phyloP scores from a whole-genome alignment of 2,113 vertebrate genomes.

The Nothocercus nigrocapillus region DNA sequence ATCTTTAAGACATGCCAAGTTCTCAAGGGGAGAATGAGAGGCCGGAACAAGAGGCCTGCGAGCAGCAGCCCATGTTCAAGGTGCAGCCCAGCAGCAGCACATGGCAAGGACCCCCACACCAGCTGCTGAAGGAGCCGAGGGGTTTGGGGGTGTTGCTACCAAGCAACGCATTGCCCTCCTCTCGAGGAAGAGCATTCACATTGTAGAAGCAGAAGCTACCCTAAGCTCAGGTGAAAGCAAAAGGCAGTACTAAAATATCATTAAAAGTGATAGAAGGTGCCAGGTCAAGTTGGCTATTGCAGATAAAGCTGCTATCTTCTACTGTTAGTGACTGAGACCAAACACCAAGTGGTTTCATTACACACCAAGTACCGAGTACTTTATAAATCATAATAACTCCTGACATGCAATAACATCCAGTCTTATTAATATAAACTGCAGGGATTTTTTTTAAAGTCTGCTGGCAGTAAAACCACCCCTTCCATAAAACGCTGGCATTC shows the following conservation, averaged over 20 bases:
- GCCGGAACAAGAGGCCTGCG: neutral
- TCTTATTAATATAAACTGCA: slow-evolving; percentile 77
- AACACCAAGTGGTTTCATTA: slow-evolving; percentile 74
- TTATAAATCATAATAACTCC: slow-evolving; percentile 78
- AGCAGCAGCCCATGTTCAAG: neutral
- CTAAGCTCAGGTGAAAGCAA: neutral
- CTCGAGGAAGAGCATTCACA: neutral
- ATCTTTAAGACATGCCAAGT: neutral
- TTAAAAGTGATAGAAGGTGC: slow-evolving; percentile 67
- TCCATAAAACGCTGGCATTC: slow-evolving; percentile 67
- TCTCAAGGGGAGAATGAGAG: neutral
- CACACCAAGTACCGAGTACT: slow-evolving; percentile 61
- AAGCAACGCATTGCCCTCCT: no score
- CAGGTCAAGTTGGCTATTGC: slow-evolving; percentile 73
- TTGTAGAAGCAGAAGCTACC: neutral
- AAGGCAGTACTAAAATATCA: slow-evolving; percentile 35
- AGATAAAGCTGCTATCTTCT: slow-evolving; percentile 72
- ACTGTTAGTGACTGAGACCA: slow-evolving; percentile 55
- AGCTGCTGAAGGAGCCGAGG: fast-evolving
- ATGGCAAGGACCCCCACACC: neutral
- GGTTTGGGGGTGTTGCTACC: neutral
- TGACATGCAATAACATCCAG: slow-evolving; percentile 77
- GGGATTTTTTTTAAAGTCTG: slow-evolving; percentile 50
- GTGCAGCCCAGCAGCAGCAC: neutral
- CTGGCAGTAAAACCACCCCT: slow-evolving; percentile 70